Conservation (phyloP, 2,888 invertebrate genomes). For the Hartigia nigra region DNA sequence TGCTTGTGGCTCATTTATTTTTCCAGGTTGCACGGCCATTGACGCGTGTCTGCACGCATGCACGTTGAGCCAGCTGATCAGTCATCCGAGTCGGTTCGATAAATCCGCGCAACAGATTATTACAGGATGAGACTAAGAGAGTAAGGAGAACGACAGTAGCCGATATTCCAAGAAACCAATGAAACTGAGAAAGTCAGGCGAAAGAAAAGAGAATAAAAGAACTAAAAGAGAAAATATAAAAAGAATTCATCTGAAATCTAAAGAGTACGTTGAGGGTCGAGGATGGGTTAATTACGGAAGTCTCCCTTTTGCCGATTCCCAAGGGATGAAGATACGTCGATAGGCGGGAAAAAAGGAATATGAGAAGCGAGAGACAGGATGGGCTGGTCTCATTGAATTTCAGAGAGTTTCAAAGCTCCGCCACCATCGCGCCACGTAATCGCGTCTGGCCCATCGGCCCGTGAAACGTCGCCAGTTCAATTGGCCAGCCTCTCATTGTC, state of each 20-base stretch:
- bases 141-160: neutral
- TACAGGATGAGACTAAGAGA: neutral
- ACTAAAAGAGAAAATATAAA: neutral
- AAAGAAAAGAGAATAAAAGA: neutral
- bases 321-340: neutral
- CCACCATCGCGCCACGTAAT: slow-evolving; percentile 3
- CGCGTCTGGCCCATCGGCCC: slow-evolving; percentile 32
- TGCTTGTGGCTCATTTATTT: neutral
- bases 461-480: slow-evolving; percentile 35
- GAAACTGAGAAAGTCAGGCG: neutral
- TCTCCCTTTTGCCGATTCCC: neutral
- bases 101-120: neutral
- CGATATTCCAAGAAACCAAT: neutral
- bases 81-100: neutral
- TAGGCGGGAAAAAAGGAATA: neutral
- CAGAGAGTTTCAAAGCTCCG: slow-evolving; percentile 36
- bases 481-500: slow-evolving; percentile 19
- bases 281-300: neutral
- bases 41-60: neutral
- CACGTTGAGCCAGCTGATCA: neutral
- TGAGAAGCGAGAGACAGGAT: slow-evolving; percentile 35
- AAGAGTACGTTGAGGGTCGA: neutral
- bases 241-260: neutral
- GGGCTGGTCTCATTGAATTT: slow-evolving; percentile 49
- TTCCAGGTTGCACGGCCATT: neutral